phyloP scores from a whole-genome alignment of 2,797 vertebrate species.

The Dicrostonyx torquatus region DNA sequence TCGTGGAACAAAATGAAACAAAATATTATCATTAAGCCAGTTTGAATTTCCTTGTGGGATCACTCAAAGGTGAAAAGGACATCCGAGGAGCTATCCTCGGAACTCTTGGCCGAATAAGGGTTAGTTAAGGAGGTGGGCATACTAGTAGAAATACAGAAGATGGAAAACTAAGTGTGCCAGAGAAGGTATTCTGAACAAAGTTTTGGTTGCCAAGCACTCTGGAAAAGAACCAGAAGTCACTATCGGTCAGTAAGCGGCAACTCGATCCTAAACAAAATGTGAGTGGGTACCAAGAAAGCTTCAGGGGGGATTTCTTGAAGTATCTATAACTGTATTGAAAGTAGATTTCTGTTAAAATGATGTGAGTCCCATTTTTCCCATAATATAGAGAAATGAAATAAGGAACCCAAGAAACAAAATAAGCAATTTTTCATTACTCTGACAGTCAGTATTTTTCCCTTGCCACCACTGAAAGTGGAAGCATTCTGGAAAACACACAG shows the following conservation, averaged over 20 bases:
- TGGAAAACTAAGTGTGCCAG: conserved; percentile 18
- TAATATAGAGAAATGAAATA: conserved; percentile 43
- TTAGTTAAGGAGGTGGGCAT: background rate
- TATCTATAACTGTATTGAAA: conserved; percentile 32
- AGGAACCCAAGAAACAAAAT: conserved; percentile 34
- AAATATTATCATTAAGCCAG: background rate
- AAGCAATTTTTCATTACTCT: background rate
- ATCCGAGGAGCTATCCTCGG: background rate
- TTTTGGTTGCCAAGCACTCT: conserved; percentile 26
- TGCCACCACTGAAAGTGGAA: background rate
- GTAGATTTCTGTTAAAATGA: conserved; percentile 39
- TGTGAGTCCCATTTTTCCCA: background rate
- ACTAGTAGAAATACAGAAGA: conserved; percentile 2
- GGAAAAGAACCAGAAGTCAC: conserved; percentile 38
- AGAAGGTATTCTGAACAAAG: background rate
- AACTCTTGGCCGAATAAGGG: conserved; percentile 39
- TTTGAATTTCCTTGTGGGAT: conserved; percentile 19
- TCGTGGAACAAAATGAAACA: conserved; percentile 2
- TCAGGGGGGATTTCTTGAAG: conserved; percentile 3
- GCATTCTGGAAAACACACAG: conserved; percentile 41
- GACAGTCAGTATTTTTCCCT: background rate
- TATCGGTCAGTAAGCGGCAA: conserved; percentile 55
- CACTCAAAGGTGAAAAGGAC: background rate
- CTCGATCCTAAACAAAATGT: background rate
- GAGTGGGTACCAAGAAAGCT: background rate